Percentiles rank a stretch among this genome's conserved stretches.
phyloP scores from a whole-genome alignment of 2,113 vertebrate species.

The Poecile atricapillus region DNA sequence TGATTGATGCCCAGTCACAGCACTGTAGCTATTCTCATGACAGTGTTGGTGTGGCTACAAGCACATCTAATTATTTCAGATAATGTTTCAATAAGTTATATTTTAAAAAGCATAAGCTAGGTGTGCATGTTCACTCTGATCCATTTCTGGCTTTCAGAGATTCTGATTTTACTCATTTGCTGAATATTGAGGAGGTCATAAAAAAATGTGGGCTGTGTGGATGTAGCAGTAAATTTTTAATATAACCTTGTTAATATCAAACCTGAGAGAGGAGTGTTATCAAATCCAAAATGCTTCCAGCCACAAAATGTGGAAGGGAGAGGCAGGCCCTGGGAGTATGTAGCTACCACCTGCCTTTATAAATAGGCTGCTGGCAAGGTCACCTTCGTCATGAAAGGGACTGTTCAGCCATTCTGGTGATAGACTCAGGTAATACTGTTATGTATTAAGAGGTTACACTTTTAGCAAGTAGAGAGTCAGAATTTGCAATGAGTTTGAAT shows the following conservation, averaged over 20 bases:
- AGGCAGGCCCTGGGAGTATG: not conserved
- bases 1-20: not conserved
- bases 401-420: not conserved
- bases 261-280: not conserved
- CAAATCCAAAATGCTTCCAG: slow-evolving; percentile 31
- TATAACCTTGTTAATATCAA: not conserved
- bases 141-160: not conserved
- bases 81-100: not conserved
- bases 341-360: slow-evolving; percentile 9
- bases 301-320: not conserved
- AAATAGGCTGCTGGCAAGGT: slow-evolving; percentile 17
- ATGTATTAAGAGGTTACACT: not conserved
- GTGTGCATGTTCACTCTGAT: not conserved
- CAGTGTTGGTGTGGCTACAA: not conserved
- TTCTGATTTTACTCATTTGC: not conserved
- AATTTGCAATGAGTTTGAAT: not conserved
- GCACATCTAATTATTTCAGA: not conserved
- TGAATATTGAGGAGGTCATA: not conserved
- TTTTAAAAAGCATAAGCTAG: not conserved
- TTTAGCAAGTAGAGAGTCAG: not conserved
- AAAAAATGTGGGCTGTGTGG: not conserved
- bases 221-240: not conserved
- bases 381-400: not conserved
- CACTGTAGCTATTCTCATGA: not conserved
- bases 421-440: not conserved